Evolutionary conservation across 2,113 vertebrate species (phyloP).

Genomic region (Seriola dumerili): DNA sequence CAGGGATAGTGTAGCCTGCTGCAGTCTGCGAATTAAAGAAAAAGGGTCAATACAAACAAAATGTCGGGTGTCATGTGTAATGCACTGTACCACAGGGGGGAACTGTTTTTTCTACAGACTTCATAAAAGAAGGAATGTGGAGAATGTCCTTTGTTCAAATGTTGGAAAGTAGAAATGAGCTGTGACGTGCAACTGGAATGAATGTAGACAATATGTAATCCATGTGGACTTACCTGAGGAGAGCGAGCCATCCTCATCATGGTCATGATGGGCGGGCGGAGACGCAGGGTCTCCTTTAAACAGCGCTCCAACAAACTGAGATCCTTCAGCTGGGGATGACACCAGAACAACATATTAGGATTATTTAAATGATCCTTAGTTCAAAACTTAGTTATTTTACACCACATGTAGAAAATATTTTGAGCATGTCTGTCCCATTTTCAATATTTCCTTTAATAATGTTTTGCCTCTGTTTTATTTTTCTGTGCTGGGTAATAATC

Average conservation of each 20-base stretch:
- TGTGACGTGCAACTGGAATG: background rate
- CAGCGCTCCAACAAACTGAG: slow-evolving; percentile 93
- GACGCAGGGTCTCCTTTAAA: slow-evolving; percentile 95
- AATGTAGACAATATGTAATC: background rate
- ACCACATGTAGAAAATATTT: background rate
- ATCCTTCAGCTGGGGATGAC: slow-evolving; percentile 88
- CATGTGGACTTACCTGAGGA: slow-evolving; percentile 85
- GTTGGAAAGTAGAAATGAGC: too few relatives aligned
- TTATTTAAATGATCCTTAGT: background rate
- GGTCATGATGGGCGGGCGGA: slow-evolving; percentile 98
- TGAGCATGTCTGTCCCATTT: background rate
- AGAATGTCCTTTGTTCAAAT: background rate
- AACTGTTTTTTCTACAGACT: background rate
- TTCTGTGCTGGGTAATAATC: too few relatives aligned
- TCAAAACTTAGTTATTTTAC: background rate
- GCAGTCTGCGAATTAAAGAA: slow-evolving; percentile 82
- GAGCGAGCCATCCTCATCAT: slow-evolving; percentile 98
- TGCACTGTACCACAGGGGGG: background rate
- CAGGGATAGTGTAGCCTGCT: slow-evolving; percentile 92
- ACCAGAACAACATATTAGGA: background rate
- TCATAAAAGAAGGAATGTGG: too few relatives aligned
- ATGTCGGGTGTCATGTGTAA: background rate
- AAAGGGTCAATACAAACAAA: background rate
- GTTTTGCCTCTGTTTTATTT: too few relatives aligned
- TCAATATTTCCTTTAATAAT: too few relatives aligned